A percentile compares a stretch with the other conserved stretches of the same genome.
Evolutionary conservation across 2,113 vertebrate genomes (phyloP).

Genomic region (Anoplopoma fimbria): DNA sequence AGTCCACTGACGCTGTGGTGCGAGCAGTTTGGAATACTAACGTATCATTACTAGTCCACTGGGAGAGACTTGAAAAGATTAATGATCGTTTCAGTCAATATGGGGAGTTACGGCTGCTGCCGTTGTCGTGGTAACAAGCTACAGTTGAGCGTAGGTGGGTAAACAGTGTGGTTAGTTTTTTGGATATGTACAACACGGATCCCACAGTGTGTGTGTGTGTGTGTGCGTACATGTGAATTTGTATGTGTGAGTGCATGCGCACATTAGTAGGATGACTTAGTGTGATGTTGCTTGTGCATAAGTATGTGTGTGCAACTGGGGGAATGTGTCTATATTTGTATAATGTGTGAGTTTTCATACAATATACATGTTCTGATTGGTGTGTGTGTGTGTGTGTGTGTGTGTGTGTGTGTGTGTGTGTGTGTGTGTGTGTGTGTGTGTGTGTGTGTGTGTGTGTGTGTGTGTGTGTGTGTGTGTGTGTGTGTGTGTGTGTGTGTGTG

Average conservation of each 20-base stretch:
- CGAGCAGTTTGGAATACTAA: slow-evolving; percentile 67
- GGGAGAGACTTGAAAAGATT: slow-evolving; percentile 73
- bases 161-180: slow-evolving; percentile 74
- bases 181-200: slow-evolving; percentile 54
- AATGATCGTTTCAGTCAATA: slow-evolving; percentile 72
- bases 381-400: neutral
- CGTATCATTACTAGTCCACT: slow-evolving; percentile 71
- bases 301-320: neutral
- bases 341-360: neutral
- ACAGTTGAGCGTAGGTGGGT: slow-evolving; percentile 71
- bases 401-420: neutral
- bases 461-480: neutral
- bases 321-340: neutral
- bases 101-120: slow-evolving; percentile 61
- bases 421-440: neutral
- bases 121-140: slow-evolving; percentile 73
- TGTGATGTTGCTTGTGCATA: no score
- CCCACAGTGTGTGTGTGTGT: slow-evolving; percentile 39
- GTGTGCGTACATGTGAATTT: neutral
- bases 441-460: neutral
- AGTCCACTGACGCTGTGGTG: slow-evolving; percentile 54
- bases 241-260: neutral
- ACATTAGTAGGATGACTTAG: no score
- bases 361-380: neutral
- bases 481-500: neutral